A percentile compares a stretch with the other conserved stretches of the same genome.
Evolutionary conservation across 1,140 invertebrate species (phyloP).

Genomic region (Frieseomelitta varia): DNA sequence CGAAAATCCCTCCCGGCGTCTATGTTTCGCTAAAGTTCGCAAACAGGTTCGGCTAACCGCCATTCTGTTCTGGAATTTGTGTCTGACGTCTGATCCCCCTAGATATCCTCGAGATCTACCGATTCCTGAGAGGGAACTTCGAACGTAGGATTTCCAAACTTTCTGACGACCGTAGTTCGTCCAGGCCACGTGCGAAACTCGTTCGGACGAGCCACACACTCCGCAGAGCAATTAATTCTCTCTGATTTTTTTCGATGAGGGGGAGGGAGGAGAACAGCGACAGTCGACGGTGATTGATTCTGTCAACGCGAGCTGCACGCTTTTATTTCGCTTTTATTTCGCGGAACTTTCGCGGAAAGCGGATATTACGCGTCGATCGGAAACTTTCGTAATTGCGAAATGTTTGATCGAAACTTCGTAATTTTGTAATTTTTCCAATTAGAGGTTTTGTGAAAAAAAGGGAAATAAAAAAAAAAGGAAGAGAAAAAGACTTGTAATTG

Average conservation of each 20-base stretch:
- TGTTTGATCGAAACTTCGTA: too few relatives aligned
- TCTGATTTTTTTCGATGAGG: too few relatives aligned
- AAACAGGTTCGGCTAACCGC: slow-evolving; percentile 41
- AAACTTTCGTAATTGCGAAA: too few relatives aligned
- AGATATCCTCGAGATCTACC: slow-evolving; percentile 27
- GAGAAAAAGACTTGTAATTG: too few relatives aligned
- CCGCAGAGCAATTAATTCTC: background rate
- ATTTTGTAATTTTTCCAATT: too few relatives aligned
- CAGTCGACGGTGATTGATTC: background rate
- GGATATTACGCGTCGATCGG: too few relatives aligned
- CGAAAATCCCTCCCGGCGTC: background rate
- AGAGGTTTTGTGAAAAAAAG: too few relatives aligned
- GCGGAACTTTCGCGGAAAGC: too few relatives aligned
- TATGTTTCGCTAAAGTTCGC: slow-evolving; percentile 23
- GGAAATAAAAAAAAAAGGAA: too few relatives aligned
- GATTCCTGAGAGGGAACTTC: slow-evolving; percentile 12
- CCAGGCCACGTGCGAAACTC: slow-evolving; percentile 11
- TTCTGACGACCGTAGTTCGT: slow-evolving; percentile 28
- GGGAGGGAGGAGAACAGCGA: background rate
- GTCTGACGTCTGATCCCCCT: slow-evolving; percentile 38
- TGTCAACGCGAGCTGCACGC: too few relatives aligned
- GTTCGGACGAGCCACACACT: background rate
- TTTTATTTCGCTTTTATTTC: too few relatives aligned
- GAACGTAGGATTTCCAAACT: slow-evolving; percentile 22
- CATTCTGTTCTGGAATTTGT: slow-evolving; percentile 22